Evolutionary conservation across 2,888 invertebrate species (phyloP), one percentile per base, ranked within the genome.

Genomic region (Catocala nupta): DNA sequence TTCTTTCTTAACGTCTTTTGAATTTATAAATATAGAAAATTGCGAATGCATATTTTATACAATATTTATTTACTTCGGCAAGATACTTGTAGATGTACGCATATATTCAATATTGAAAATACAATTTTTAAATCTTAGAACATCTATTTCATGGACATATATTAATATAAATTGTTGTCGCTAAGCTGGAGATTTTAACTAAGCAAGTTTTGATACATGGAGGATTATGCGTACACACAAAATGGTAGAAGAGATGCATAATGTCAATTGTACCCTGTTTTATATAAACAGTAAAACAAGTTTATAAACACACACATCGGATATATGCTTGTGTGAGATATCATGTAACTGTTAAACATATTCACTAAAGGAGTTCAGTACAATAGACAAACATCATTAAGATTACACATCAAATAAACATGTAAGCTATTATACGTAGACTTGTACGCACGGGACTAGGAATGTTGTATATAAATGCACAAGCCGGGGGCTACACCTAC

Each of bases 1-100:
- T 48, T 62, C 25, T 57, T 62, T 53, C 33, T 60, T 63, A 52
- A 75, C 75, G 71, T 75, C 34, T 49, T 63, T 79, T 80, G 56
- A 80, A 75, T 82, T 83, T 88, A 89, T 84, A 89, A 87, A 88
- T 83, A 84, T 88, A 88, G 83, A 88, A 89, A 87, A 86, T 76
- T 84, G 82, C 79, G 70, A 75, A 80, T 78, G 77, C 69, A 74
- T 47, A 16, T 73, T 69, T 66, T 77, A 64, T 73, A 76, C 65
- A 73, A 65, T 65, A 64, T 71, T 68, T 52, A 66, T 69, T 74
- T 66, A 64, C 51, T 67, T 68, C 62, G 65, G 71, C 73, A 72
- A 76, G 70, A 71, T 51, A 56, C 59, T 16, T 63, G 55, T 47
- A 63, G 48, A 62, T 63, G 11, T 58, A 51, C 53, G 58, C n/a